These are phyloP conservation scores for Drosophila cognata DNA, from an alignment of 2,888 invertebrate genomes.

Conservation along the genomic window DNA sequence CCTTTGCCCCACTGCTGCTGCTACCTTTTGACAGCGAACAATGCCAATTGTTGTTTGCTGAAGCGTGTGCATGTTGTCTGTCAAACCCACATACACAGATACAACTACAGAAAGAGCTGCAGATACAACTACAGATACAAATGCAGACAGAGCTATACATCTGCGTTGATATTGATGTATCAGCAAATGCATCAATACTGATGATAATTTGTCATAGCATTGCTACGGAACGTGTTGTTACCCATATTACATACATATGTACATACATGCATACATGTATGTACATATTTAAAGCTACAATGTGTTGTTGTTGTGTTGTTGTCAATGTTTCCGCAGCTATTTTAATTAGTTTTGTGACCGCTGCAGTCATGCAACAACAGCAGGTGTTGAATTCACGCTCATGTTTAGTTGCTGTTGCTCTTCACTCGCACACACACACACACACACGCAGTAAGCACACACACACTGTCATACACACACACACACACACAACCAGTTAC, in stretches of 20 bases:
- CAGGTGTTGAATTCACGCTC: conserved; percentile 69
- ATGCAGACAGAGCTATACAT: conserved; percentile 10
- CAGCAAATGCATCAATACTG: conserved; percentile 33
- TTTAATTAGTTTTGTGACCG: conserved; percentile 56
- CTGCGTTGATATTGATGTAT: conserved; percentile 14
- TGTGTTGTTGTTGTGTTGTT: background rate
- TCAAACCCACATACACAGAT: conserved; percentile 4
- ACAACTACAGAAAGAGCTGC: conserved; percentile 6
- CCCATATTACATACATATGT: conserved; percentile 26
- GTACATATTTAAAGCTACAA: background rate
- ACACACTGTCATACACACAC: conserved; percentile 9
- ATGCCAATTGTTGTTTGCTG: conserved; percentile 62
- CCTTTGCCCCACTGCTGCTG: background rate
- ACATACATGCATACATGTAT: background rate
- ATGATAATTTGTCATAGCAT: conserved; percentile 30
- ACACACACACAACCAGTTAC: background rate
- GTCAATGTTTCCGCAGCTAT: conserved; percentile 37
- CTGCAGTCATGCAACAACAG: conserved; percentile 36
- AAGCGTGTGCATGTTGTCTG: conserved; percentile 37
- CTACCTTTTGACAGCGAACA: conserved; percentile 50
- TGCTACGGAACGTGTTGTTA: conserved; percentile 43
- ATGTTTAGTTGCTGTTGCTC: conserved; percentile 23
- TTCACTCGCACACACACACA: conserved; percentile 19
- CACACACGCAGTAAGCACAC: background rate
- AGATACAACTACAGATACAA: conserved; percentile 16